A percentile compares a stretch with the other conserved stretches of the same genome.
phyloP scores from a whole-genome alignment of 1,140 invertebrate genomes.

The Drosophila kurseongensis region DNA sequence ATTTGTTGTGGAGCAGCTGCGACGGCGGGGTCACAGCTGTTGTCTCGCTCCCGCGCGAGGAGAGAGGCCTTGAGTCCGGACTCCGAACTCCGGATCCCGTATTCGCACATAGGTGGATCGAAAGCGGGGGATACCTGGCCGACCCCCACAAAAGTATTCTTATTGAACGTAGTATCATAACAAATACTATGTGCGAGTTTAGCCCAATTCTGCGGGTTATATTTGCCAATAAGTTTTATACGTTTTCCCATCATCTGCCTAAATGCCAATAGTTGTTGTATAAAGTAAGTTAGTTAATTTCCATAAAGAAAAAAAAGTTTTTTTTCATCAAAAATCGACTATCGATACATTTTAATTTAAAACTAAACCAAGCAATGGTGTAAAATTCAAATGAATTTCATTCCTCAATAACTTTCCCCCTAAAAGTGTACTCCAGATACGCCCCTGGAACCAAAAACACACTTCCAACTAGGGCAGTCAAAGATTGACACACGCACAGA shows the following conservation, averaged over 20 bases:
- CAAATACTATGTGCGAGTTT: background rate
- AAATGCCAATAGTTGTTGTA: too few species aligned
- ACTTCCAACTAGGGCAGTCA: constrained; percentile 24
- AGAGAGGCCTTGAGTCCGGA: constrained; percentile 29
- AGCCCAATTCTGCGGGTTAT: too few species aligned
- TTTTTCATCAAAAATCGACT: too few species aligned
- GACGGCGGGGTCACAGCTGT: constrained; percentile 58
- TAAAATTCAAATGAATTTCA: background rate
- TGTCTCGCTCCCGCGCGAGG: constrained; percentile 66
- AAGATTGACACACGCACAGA: constrained; percentile 10
- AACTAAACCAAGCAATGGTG: background rate
- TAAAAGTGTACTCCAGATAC: background rate
- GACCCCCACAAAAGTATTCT: background rate
- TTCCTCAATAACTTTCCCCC: background rate
- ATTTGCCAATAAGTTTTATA: too few species aligned
- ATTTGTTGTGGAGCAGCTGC: constrained; percentile 70
- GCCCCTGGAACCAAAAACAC: constrained; percentile 15
- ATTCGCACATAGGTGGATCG: background rate
- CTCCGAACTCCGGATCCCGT: constrained; percentile 15
- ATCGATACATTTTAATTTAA: too few species aligned
- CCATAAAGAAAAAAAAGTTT: too few species aligned
- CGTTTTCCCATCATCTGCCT: too few species aligned
- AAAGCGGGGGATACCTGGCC: background rate
- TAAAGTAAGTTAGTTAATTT: too few species aligned
- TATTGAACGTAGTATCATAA: background rate